A percentile compares a stretch with the other conserved stretches of the same genome.
Conservation (phyloP, 1,140 invertebrate genomes). For the Sinella curviseta region DNA sequence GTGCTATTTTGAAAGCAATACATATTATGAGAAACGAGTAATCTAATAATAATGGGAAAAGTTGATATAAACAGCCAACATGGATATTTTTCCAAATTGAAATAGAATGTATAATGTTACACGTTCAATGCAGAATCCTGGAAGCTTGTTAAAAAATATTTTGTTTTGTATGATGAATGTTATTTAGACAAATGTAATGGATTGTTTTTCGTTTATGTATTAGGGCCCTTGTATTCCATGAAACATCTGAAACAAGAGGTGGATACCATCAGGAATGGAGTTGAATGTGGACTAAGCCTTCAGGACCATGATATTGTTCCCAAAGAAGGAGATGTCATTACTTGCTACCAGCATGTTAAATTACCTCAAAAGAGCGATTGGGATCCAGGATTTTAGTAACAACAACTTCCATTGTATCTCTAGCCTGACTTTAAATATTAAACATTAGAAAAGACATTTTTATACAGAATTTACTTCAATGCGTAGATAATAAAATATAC, state of each 20-base stretch:
- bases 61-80: neutral
- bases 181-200: neutral
- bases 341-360: constrained; percentile 72
- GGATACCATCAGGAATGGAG: constrained; percentile 74
- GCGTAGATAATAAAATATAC: no score
- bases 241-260: constrained; percentile 88
- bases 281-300: constrained; percentile 84
- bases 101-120: no score
- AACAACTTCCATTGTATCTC: neutral
- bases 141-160: neutral
- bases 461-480: no score
- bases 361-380: constrained; percentile 69
- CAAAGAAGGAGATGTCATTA: constrained; percentile 72
- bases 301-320: constrained; percentile 66
- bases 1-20: neutral
- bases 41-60: neutral
- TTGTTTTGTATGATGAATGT: neutral
- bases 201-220: constrained; percentile 36
- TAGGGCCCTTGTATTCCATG: constrained; percentile 76
- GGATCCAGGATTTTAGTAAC: constrained; percentile 74
- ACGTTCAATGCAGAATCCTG: no score
- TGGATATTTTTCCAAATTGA: neutral
- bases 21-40: neutral
- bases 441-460: no score
- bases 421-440: neutral